Evolutionary conservation across 2,888 invertebrate species (phyloP), one percentile per base, ranked within the genome.

Genomic region (Leptura quadrifasciata): DNA sequence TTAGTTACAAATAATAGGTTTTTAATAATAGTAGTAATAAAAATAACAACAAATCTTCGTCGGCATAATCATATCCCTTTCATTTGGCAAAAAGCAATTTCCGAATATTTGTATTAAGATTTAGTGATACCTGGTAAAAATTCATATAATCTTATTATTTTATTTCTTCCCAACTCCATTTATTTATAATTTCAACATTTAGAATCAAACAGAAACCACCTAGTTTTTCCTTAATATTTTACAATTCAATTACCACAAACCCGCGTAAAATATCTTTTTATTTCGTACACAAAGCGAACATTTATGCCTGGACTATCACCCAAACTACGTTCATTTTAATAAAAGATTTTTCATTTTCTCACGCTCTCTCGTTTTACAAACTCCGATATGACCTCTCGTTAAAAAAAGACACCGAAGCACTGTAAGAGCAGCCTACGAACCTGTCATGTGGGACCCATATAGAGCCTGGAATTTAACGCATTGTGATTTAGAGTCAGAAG

Each of bases 401-500:
- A 67, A 70, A 70, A 58, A 67, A 60, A 67, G 54, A 18, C 35
- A 39, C n/a, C 63, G 61, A 70, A 67, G 60, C 65, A 75, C 65
- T 61, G 67, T 70, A 57, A 57, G 21, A 57, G 57, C 2, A 20
- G 52, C n/a, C 63, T 63, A 20, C 35, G 39, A 75, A 75, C 75
- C 76, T 74, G 75, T 68, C 76, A 75, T 76, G 75, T 75, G 77
- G 73, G 72, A 64, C 74, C 70, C 64, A 65, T 72, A 76, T 64
- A 61, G 54, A 75, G 61, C 39, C 57, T 54, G n/a, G 70, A 70
- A 77, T 74, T 68, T 68, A 63, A 55, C 57, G 58, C 57, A 54
- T 70, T 68, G 68, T 76, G 77, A 77, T 76, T 77, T 79, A 76
- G 74, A 73, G 72, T 70, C 71, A 74, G 79, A 75, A 76, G 75